Conservation (phyloP, 2,113 vertebrate genomes). For the Coturnix japonica region DNA sequence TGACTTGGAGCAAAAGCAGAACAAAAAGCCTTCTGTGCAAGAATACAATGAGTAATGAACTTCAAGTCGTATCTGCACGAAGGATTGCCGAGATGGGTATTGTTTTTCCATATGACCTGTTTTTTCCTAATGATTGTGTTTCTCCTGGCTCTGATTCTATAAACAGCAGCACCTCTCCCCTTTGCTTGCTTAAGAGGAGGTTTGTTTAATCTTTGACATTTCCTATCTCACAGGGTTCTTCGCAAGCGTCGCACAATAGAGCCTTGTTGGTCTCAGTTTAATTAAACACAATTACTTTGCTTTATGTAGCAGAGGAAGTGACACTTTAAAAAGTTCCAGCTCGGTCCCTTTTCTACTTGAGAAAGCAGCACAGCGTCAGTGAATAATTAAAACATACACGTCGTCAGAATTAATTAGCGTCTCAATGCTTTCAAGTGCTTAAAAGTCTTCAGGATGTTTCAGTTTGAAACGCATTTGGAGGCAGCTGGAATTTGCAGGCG, state of each 20-base stretch:
- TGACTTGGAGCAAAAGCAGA: conserved; percentile 51
- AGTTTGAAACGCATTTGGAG: not conserved
- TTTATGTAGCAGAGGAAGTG: conserved; percentile 46
- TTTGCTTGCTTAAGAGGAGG: conserved; percentile 16
- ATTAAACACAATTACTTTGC: conserved; percentile 43
- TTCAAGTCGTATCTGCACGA: conserved; percentile 54
- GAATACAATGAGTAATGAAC: conserved; percentile 75
- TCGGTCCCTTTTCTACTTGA: conserved; percentile 13
- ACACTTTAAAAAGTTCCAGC: conserved; percentile 7
- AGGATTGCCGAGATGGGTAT: conserved; percentile 59
- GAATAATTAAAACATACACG: conserved; percentile 28
- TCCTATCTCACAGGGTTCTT: conserved; percentile 45
- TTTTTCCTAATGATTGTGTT: conserved; percentile 64
- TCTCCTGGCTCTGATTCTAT: conserved; percentile 72
- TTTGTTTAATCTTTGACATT: conserved; percentile 53
- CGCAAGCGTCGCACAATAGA: conserved; percentile 62
- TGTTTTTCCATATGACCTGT: conserved; percentile 70
- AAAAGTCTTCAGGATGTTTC: not conserved
- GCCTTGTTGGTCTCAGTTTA: conserved; percentile 71
- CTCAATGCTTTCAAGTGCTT: not conserved
- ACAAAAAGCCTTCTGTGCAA: conserved; percentile 78
- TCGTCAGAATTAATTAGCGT: conserved; percentile 38
- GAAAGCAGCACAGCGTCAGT: conserved; percentile 8
- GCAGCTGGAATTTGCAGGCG: not conserved
- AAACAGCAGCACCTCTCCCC: conserved; percentile 51